Evolutionary conservation across 2,797 vertebrate species (phyloP), one percentile per base, ranked within the genome.

Genomic region (Sebastes jordani): DNA sequence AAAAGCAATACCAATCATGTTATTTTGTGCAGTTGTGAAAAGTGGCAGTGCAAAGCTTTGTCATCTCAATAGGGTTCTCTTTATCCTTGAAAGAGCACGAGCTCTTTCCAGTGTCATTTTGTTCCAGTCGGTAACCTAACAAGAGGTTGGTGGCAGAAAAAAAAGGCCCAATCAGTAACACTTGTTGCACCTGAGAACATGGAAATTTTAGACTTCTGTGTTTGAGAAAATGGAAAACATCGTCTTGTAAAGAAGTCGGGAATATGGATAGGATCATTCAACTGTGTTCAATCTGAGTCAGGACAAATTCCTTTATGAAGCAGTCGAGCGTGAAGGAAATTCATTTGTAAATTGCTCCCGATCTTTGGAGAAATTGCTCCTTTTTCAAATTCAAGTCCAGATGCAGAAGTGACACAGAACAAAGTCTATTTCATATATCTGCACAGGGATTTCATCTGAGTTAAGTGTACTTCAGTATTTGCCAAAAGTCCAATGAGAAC

Each of bases 191-290:
- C 91, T 95, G 92, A 91, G 88, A 94, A 94, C 91, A 94, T 95
- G 94, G 91, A 95, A 92, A 95, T 96, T 80, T 92, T 36, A 76
- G 84, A 92, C 83, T 88, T 92, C 86, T 93, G 78, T 89, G 83
- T 90, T 88, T 78, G 83, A 91, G 71, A 92, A 93, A 91, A 94
- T 93, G 94, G 78, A 90, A 93, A 88, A 95, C 89, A 88, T 78
- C 85, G 92, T 88, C 93, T 91, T 65, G 82, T 93, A 93, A 94
- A 91, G 91, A 90, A 82, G 86, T 91, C 76, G 14, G 86, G 91
- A 96, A 95, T 95, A 95, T 95, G 95, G 92, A 95, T 95, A 86
- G 92, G 91, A 91, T 94, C 93, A 93, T 80, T 95, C 89, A 88
- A 90, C 91, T 95, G 95, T 95, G 94, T 91, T 95, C 93, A 95